Conservation (phyloP, 2,797 vertebrate genomes). For the Eleutherodactylus coqui region DNA sequence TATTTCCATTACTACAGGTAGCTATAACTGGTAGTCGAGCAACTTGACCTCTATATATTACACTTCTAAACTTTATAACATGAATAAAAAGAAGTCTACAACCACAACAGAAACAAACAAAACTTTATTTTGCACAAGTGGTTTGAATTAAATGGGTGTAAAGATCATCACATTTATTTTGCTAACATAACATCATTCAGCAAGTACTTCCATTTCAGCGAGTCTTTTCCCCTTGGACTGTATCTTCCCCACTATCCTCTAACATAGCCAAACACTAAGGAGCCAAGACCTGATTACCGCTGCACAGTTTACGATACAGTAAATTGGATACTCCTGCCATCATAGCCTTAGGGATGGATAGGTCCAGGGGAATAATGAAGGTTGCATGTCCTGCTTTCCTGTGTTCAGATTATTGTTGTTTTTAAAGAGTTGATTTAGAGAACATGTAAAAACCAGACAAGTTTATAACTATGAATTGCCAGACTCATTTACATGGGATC, state of each 20-base stretch:
- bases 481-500: constrained; percentile 26
- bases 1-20: constrained; percentile 28
- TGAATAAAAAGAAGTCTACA: constrained; percentile 14
- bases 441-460: constrained; percentile 23
- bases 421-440: constrained; percentile 19
- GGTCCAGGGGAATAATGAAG: constrained; percentile 7
- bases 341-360: constrained; percentile 22
- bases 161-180: constrained; percentile 32
- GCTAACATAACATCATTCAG: constrained; percentile 38
- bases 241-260: neutral
- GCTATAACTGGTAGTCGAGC: constrained; percentile 41
- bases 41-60: constrained; percentile 44
- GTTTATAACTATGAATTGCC: constrained; percentile 17
- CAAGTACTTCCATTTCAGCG: constrained; percentile 27
- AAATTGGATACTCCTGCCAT: constrained; percentile 20
- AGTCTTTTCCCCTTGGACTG: constrained; percentile 4
- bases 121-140: constrained; percentile 43
- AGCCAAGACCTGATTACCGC: constrained; percentile 10
- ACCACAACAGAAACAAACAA: constrained; percentile 45
- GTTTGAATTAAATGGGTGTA: constrained; percentile 52
- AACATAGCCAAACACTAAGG: constrained; percentile 1
- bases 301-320: constrained; percentile 21
- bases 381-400: constrained; percentile 26
- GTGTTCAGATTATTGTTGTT: constrained; percentile 15
- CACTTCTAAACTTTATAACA: constrained; percentile 26